A percentile compares a stretch with the other conserved stretches of the same genome.
phyloP scores from a whole-genome alignment of 2,113 vertebrate genomes.

The Phycodurus eques region DNA sequence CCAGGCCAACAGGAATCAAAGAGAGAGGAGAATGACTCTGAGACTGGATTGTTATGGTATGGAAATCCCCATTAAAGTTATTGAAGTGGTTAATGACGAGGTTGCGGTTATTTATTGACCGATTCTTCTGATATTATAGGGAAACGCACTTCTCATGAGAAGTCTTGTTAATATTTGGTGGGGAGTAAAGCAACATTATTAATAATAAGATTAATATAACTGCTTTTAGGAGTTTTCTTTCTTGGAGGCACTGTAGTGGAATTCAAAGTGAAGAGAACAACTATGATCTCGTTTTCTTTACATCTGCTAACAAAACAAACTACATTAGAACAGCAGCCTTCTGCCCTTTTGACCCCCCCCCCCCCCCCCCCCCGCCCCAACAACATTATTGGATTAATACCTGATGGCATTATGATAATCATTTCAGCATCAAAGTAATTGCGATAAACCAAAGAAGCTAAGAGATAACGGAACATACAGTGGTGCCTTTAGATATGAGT shows the following conservation, averaged over 20 bases:
- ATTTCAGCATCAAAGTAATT: neutral
- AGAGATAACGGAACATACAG: neutral
- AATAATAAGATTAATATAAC: neutral
- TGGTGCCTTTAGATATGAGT: too few relatives aligned
- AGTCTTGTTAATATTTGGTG: neutral
- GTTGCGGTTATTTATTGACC: neutral
- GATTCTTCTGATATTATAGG: slow-evolving; percentile 8
- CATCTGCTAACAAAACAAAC: neutral
- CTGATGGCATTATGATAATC: neutral
- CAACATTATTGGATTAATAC: neutral
- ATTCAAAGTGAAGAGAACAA: neutral
- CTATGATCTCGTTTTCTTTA: slow-evolving; percentile 4
- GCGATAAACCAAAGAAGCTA: too few relatives aligned
- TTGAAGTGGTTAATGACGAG: slow-evolving; percentile 3
- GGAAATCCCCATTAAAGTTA: neutral
- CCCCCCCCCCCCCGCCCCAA: too few relatives aligned
- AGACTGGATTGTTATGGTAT: neutral
- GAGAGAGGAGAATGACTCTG: slow-evolving; percentile 18
- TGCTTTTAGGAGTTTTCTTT: neutral
- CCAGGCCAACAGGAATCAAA: slow-evolving; percentile 44
- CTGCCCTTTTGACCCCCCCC: neutral
- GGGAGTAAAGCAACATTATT: neutral
- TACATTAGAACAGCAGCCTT: neutral
- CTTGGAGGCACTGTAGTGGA: neutral
- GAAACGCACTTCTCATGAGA: neutral